Percentiles rank a stretch among this genome's conserved stretches.
Conservation (phyloP, 2,113 vertebrate species). For the Pachyramphus minor region DNA sequence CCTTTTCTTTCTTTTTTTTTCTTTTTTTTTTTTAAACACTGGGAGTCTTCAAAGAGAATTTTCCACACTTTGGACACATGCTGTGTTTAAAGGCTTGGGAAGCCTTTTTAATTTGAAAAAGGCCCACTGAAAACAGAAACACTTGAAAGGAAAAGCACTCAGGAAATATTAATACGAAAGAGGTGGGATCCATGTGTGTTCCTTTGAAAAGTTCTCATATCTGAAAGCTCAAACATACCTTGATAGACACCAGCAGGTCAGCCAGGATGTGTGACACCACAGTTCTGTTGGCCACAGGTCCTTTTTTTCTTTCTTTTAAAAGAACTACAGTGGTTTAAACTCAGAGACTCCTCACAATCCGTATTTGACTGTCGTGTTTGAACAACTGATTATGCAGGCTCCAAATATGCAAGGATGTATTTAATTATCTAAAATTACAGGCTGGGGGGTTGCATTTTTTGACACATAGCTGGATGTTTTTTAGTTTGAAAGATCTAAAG, state of each 20-base stretch:
- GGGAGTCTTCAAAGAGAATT: slow-evolving; percentile 51
- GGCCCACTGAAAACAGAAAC: slow-evolving; percentile 18
- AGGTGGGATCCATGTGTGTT: slow-evolving; percentile 39
- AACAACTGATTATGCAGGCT: background rate
- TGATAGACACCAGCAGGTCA: background rate
- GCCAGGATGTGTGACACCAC: background rate
- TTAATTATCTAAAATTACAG: background rate
- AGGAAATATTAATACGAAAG: slow-evolving; percentile 55
- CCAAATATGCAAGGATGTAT: background rate
- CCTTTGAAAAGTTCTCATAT: slow-evolving; percentile 30
- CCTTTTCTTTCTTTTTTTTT: background rate
- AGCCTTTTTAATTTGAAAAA: slow-evolving; percentile 51
- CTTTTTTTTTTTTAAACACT: background rate
- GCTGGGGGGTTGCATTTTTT: background rate
- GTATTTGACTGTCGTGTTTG: background rate
- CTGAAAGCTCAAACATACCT: background rate
- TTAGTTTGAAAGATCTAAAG: background rate
- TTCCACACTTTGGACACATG: slow-evolving; percentile 16
- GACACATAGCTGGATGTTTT: background rate
- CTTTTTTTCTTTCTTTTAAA: background rate
- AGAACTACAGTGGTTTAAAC: background rate
- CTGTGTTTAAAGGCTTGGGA: slow-evolving; percentile 57
- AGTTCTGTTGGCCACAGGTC: background rate
- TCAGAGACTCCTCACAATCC: background rate
- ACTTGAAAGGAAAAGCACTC: slow-evolving; percentile 51